Base-by-base conservation (phyloP, 1,140 invertebrate species). In the Trichomalopsis sarcophagae region DNA sequence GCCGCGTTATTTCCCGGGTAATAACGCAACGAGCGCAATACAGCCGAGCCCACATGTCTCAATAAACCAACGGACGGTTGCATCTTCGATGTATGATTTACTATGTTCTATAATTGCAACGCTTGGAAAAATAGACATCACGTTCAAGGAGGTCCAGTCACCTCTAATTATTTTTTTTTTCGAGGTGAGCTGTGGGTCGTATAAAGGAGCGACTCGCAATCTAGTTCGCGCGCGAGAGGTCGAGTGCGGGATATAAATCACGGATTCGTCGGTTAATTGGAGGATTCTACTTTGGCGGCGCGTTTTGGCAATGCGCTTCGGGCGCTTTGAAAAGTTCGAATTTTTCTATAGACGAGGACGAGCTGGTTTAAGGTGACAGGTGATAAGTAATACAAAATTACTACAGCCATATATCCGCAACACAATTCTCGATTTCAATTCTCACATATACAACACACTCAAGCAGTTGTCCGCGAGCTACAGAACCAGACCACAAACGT, bases 121-220 rank as follows among this genome's bases (percentile, higher is more conserved):
- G 55, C 21, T 44, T 33, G 27, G 30, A 50, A 77, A 23, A 77
- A 27, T 27, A 27, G 23, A 79, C 55, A 23, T 62, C 77, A 66
- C 77, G 55, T 66, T 79, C 77, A 79, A 79, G 77, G 77, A 62
- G 77, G 77, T 79, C 77, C 77, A 79, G 17, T 79, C 77, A 21
- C 55, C 30, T 66, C 30, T 66, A 21, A 79, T 79, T 62, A 66
- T 79, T 66, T 79, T 44, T 21, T 21, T 62, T 62, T 62, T 62
- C 30, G 74, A 75, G 74, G 74, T 21, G 74, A 75, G 36, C 21
- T 30, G 40, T 40, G 69, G 14, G 55, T 62, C n/a, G 17, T 21
- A n/a, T n/a, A 21, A 17, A 33, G 2, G 27, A 11, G 69, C 10
- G 69, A n/a, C 27, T 71, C 30, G 27, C 27, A 30, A 71, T 30